These are phyloP conservation scores for Trichechus manatus DNA, from an alignment of 2,113 vertebrate genomes.

Conservation along the genomic window DNA sequence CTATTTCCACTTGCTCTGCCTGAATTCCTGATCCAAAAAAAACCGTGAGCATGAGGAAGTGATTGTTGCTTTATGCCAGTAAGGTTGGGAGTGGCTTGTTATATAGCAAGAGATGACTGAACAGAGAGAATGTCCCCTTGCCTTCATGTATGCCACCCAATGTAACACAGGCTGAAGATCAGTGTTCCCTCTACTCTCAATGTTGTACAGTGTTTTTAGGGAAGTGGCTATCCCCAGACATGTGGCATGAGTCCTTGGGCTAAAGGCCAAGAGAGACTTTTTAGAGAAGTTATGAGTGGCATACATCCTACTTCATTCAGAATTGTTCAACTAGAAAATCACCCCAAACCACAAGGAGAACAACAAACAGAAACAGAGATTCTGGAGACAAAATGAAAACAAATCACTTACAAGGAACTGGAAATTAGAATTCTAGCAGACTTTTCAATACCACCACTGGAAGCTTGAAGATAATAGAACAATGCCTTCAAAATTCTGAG, in stretches of 20 bases:
- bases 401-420: constrained; percentile 17
- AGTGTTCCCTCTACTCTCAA: background rate
- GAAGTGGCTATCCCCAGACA: background rate
- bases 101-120: background rate
- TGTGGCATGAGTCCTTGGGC: background rate
- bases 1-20: background rate
- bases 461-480: background rate
- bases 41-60: background rate
- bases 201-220: background rate
- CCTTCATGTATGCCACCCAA: background rate
- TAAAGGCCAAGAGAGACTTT: background rate
- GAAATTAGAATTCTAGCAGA: background rate
- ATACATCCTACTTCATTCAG: constrained; percentile 10
- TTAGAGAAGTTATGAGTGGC: background rate
- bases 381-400: background rate
- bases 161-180: background rate
- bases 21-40: background rate
- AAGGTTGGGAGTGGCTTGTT: background rate
- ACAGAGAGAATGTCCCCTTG: background rate
- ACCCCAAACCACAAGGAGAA: background rate
- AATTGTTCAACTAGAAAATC: constrained; percentile 36
- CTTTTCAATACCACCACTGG: background rate
- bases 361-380: background rate
- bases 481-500: background rate
- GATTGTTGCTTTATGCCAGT: background rate